Evolutionary conservation across 2,797 vertebrate species (phyloP).

Genomic region (Apogon talboti): DNA sequence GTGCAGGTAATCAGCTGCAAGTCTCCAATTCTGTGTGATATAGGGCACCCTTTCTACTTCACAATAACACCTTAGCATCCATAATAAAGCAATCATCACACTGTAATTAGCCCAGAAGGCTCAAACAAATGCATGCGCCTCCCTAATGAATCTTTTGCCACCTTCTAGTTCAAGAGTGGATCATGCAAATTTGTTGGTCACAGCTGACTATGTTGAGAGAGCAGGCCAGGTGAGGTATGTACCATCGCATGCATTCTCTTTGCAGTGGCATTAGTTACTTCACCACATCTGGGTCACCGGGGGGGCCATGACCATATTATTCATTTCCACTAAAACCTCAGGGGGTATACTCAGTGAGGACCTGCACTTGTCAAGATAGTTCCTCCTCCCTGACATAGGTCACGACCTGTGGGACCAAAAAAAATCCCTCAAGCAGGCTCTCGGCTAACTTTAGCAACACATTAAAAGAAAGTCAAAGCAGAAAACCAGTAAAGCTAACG

Average conservation of each 20-base stretch:
- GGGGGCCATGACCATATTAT: slow-evolving; percentile 22
- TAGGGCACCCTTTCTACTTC: slow-evolving; percentile 21
- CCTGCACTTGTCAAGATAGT: slow-evolving; percentile 55
- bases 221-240: background rate
- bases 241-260: background rate
- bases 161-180: slow-evolving; percentile 36
- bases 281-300: slow-evolving; percentile 31
- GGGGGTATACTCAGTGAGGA: slow-evolving; percentile 12
- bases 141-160: slow-evolving; percentile 17
- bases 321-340: background rate
- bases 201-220: slow-evolving; percentile 16
- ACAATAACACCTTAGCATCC: slow-evolving; percentile 30
- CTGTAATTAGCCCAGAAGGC: slow-evolving; percentile 53
- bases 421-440: slow-evolving; percentile 15
- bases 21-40: slow-evolving; percentile 32
- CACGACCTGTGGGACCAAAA: slow-evolving; percentile 41
- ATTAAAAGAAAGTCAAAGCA: background rate
- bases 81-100: slow-evolving; percentile 36
- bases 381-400: slow-evolving; percentile 40
- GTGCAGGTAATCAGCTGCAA: slow-evolving; percentile 3
- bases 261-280: slow-evolving; percentile 3
- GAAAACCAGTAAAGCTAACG: rapidly evolving
- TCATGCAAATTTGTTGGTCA: slow-evolving; percentile 8
- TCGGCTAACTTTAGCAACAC: slow-evolving; percentile 35
- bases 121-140: slow-evolving; percentile 29